Percentiles rank a stretch among this genome's conserved stretches.
These are phyloP conservation scores for Dufourea novaeangliae DNA, from an alignment of 1,140 invertebrate species.

Conservation along the genomic window DNA sequence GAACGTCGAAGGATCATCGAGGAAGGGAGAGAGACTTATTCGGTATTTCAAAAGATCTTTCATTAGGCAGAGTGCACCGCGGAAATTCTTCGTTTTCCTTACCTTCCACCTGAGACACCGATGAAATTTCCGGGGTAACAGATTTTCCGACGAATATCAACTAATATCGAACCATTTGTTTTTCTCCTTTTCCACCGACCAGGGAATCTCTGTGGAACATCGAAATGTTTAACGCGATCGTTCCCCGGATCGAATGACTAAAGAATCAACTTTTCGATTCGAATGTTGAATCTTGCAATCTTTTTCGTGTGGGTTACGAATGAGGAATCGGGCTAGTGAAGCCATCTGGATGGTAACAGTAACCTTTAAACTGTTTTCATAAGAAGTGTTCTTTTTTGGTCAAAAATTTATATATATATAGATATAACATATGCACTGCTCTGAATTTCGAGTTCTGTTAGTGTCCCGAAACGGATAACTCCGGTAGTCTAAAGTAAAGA, in stretches of 20 bases:
- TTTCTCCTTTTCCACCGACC: no score
- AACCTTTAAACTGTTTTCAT: no score
- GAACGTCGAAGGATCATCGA: no score
- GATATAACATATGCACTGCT: no score
- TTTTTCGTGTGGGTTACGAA: not conserved
- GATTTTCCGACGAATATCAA: not conserved
- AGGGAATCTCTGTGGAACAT: not conserved
- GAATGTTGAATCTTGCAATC: not conserved
- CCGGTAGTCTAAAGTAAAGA: not conserved
- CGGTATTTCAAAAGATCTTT: slow-evolving; percentile 27
- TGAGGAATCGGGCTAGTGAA: not conserved
- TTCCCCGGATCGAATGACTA: no score
- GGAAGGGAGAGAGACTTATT: not conserved
- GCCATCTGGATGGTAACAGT: no score
- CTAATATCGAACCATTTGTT: no score
- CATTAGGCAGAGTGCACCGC: slow-evolving; percentile 6
- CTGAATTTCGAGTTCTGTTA: no score
- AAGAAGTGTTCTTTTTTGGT: no score
- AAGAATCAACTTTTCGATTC: not conserved
- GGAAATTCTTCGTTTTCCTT: not conserved
- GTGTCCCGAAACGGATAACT: no score
- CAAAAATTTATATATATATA: no score
- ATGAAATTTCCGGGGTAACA: not conserved
- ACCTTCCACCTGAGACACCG: not conserved
- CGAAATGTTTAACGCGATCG: not conserved